Conservation (phyloP, 2,797 vertebrate genomes). For the Eulemur rubriventer region DNA sequence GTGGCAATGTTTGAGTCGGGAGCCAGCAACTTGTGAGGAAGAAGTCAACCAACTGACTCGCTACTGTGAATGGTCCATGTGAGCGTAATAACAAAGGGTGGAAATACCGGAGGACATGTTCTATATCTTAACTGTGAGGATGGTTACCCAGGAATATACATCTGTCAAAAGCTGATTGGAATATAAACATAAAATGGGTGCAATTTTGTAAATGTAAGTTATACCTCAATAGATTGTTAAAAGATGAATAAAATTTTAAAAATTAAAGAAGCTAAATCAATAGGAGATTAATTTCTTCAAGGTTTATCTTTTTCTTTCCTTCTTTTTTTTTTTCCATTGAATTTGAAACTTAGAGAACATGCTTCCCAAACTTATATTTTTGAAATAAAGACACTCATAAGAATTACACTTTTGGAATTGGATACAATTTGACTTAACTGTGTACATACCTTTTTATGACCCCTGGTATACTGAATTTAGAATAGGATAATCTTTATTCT, state of each 20-base stretch:
- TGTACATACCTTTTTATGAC: not conserved
- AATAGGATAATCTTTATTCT: not conserved
- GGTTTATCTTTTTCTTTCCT: not conserved
- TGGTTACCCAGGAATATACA: fast-evolving
- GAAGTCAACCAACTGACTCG: not conserved
- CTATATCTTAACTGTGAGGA: not conserved
- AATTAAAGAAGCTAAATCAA: conserved; percentile 11
- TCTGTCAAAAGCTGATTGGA: not conserved
- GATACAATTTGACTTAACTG: not conserved
- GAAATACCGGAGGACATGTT: not conserved
- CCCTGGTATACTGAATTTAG: not conserved
- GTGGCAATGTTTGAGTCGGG: not conserved
- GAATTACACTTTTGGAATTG: not conserved
- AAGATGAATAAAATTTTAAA: not conserved
- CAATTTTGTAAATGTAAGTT: not conserved
- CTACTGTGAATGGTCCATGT: not conserved
- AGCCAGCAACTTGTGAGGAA: not conserved
- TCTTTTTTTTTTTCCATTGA: not conserved
- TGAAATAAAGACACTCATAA: not conserved
- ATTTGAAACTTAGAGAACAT: conserved; percentile 21
- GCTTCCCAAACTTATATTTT: not conserved
- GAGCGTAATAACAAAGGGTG: not conserved
- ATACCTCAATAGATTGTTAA: not conserved
- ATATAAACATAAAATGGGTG: not conserved
- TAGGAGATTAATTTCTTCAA: not conserved